Base-by-base conservation (phyloP, 2,888 invertebrate species). In the Archips crataeganus region DNA sequence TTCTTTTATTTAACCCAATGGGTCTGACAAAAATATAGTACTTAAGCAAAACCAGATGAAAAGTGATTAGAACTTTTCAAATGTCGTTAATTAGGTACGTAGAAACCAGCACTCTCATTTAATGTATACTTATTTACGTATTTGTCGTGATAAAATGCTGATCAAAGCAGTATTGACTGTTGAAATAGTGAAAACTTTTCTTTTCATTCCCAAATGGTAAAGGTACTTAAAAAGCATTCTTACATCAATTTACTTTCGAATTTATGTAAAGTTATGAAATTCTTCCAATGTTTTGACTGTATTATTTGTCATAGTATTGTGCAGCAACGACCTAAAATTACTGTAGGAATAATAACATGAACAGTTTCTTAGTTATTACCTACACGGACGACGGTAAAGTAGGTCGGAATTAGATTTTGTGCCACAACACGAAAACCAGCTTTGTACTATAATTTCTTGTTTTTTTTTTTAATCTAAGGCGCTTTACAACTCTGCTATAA, bases 301-400 rank as follows among this genome's bases (percentile, higher is more conserved):
- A 15, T 69, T 64, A 69, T 73, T 69, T 73, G 68, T 54, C 60
- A 51, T 59, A 64, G 15, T 15, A 11, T 51, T 64, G 51, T 60
- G 68, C 13, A 60, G 49, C 42, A 69, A 51, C 60, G 64, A 32
- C 64, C 63, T 74, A 32, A 64, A 68, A 73, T 73, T 73, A 74
- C 64, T 68, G 68, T 64, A 11, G 64, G 51, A 74, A 64, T 73
- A 73, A 65, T 74, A 74, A 74, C 51, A 64, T 49, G 63, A 64
- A 59, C 47, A 10, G 69, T 59, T 68, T 54, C 64, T 64, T 65
- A 42, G 73, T 64, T 59, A 74, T 74, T 74, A 74, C 64, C 60
- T 60, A 51, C 73, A 74, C 73, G 73, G 72, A 69, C 49, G 39
- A 34, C 36, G 23, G 49, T 34, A 3, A 60, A 72, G 45, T 69